A percentile compares a stretch with the other conserved stretches of the same genome.
phyloP scores from a whole-genome alignment of 37 sponge, comb jelly and placozoan species.

The Lycopodina hypogea region DNA sequence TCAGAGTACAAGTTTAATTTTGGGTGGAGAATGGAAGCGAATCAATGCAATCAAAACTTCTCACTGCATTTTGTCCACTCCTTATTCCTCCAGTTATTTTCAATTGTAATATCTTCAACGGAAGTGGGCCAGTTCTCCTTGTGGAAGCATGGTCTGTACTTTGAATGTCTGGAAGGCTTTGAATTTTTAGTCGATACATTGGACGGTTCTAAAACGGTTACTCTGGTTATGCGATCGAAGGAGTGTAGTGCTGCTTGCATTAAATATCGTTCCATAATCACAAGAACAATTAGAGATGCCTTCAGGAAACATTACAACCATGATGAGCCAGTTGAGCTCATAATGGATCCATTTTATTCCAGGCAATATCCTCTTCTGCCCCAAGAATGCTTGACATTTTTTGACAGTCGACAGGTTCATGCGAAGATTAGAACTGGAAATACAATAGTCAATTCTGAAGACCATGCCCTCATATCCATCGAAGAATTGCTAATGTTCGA shows the following conservation, averaged over 20 bases:
- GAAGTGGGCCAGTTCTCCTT: background rate
- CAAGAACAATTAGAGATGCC: background rate
- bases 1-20: background rate
- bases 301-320: background rate
- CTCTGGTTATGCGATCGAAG: background rate
- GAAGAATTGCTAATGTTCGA: background rate
- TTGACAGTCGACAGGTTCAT: background rate
- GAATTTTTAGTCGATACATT: background rate
- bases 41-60: background rate
- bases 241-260: background rate
- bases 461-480: background rate
- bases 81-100: background rate
- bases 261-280: slow-evolving; percentile 3
- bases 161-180: background rate
- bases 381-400: background rate
- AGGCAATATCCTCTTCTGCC: background rate
- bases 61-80: background rate
- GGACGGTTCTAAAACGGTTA: background rate
- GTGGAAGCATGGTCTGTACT: background rate
- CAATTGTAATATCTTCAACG: background rate
- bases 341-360: slow-evolving; percentile 15
- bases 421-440: background rate
- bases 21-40: background rate
- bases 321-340: background rate
- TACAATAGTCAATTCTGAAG: background rate